Base-by-base conservation (phyloP, 2,113 vertebrate genomes). In the Otis tarda region DNA sequence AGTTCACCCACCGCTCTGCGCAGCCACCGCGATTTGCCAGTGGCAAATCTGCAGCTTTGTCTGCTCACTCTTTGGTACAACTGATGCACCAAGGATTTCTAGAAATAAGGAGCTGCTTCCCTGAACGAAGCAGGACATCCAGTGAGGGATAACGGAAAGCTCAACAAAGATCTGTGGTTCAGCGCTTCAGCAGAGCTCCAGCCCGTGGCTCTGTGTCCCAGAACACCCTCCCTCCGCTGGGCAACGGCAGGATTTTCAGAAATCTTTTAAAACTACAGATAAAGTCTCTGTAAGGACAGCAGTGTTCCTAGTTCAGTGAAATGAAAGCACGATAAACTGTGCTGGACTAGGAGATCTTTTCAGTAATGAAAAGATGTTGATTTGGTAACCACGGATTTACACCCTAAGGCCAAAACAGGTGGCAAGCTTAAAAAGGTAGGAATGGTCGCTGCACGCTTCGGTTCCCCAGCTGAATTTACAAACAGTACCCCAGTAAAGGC, bases 381-480 rank as follows among this genome's bases (percentile, higher is more conserved):
- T 90, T 95, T 92, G 91, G 95, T 94, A 96, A 93, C 95, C 86
- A 60, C 78, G 95, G 94, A 83, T 92, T 94, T 92, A 83, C 24
- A 83, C 56, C 80, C 93, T 60, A 80, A 74, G 90, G 79, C 84
- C 92, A 85, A 87, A 90, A 33, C 90, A 96, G 90, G 95, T 93
- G 94, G 82, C 75, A 79, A 63, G 79, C 83, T 76, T 63, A 59
- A 74, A 93, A 88, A 77, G 1, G 24, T 35, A 67, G 39, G 64
- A 73, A 64, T 14, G 33, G 71, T 80, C 90, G 75, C 85, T 33
- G 75, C 7, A 6, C 8, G 6, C 69, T 49, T 25, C 17, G 31
- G 84, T 55, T 80, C 89, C 84, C 75, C 1, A 0, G 57, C 47
- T 85, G 87, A 41, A 73, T 73, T 90, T 61, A 45, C 89, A 80